A percentile compares a stretch with the other conserved stretches of the same genome.
Conservation (phyloP, 2,113 vertebrate species). For the Lathamus discolor region DNA sequence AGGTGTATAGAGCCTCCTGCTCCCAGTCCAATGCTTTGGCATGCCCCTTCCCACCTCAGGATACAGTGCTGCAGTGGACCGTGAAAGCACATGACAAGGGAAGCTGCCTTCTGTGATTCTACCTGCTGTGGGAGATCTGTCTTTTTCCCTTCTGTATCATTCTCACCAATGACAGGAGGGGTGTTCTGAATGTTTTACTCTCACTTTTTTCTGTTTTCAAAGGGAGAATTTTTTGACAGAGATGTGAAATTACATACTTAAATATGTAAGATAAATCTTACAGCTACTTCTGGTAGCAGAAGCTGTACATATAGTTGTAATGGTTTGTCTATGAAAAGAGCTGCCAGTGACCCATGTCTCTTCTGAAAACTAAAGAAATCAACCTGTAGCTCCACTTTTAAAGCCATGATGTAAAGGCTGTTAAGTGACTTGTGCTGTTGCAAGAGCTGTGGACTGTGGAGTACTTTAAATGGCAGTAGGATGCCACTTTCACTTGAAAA, state of each 20-base stretch:
- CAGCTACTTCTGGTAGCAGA: background rate
- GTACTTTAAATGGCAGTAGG: background rate
- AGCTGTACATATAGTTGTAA: background rate
- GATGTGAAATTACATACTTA: background rate
- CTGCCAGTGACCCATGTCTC: background rate
- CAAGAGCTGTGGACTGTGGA: background rate
- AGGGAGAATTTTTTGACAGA: background rate
- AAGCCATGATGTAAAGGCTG: background rate
- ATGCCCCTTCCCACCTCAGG: background rate
- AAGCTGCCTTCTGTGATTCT: background rate
- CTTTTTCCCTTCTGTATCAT: background rate
- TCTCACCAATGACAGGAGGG: background rate
- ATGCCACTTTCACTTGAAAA: background rate
- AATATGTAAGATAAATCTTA: background rate
- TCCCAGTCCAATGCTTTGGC: rapidly evolving
- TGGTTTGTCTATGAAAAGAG: background rate
- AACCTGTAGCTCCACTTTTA: background rate
- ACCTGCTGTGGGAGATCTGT: background rate
- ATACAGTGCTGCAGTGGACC: background rate
- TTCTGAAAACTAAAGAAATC: background rate
- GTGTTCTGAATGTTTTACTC: background rate
- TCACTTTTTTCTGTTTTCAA: background rate
- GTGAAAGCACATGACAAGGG: background rate
- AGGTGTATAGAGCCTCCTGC: background rate
- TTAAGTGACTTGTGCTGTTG: background rate